Evolutionary conservation across 2,888 invertebrate species (phyloP).

Genomic region (Tetramorium bicarinatum): DNA sequence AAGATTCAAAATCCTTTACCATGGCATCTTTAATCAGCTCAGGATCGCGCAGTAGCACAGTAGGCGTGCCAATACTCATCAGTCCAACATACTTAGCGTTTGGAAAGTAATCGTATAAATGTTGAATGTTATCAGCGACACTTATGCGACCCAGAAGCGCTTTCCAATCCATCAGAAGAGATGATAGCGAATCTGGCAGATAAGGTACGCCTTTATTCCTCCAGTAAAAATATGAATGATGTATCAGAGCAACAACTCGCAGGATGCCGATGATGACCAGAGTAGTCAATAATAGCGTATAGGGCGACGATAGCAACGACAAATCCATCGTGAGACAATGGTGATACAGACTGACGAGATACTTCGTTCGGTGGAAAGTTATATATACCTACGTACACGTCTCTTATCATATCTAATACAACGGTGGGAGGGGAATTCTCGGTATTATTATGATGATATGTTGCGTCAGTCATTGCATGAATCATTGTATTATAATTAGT

Average conservation of each 20-base stretch:
- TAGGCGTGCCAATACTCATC: background rate
- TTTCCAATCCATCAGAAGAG: background rate
- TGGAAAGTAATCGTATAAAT: background rate
- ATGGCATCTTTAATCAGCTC: background rate
- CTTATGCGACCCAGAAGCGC: background rate
- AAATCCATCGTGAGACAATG: background rate
- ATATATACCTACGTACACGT: background rate
- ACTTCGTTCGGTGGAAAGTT: background rate
- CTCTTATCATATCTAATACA: no score
- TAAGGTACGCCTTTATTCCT: conserved; percentile 67
- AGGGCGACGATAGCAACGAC: background rate
- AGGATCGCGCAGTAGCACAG: background rate
- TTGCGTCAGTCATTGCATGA: no score
- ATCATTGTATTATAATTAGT: no score
- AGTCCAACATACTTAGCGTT: background rate
- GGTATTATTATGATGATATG: no score
- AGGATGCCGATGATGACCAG: no score
- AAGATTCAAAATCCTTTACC: background rate
- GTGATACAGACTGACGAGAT: background rate
- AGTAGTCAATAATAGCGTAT: background rate
- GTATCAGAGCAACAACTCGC: background rate
- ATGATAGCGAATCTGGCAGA: background rate
- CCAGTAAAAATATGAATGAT: conserved; percentile 72
- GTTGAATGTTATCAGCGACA: background rate
- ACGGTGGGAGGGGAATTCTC: no score